These are phyloP conservation scores for Pleuronectes platessa DNA, from an alignment of 2,113 vertebrate genomes.

Conservation along the genomic window DNA sequence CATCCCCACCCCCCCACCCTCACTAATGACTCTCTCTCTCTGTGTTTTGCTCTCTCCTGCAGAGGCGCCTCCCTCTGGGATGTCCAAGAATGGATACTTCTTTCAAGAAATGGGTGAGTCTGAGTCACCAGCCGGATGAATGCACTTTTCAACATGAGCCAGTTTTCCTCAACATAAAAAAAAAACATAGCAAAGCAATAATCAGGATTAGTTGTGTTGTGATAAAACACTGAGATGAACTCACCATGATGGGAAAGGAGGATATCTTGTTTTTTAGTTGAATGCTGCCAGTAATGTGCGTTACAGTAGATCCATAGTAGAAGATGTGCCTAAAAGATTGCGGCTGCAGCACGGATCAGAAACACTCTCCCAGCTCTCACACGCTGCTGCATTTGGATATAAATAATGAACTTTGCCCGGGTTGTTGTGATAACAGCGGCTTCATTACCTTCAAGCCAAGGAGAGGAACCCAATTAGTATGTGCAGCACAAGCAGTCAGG, in stretches of 20 bases:
- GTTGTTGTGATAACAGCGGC: slow-evolving; percentile 66
- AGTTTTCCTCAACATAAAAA: neutral
- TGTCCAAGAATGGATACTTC: slow-evolving; percentile 95
- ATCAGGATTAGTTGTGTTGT: neutral
- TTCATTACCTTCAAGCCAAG: slow-evolving; percentile 71
- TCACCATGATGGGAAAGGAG: neutral
- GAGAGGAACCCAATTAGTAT: slow-evolving; percentile 76
- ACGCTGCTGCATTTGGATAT: slow-evolving; percentile 52
- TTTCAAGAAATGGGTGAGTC: slow-evolving; percentile 94
- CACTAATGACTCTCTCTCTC: neutral
- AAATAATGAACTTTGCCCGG: slow-evolving; percentile 70
- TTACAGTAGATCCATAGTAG: slow-evolving; percentile 15
- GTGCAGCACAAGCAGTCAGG: slow-evolving; percentile 62
- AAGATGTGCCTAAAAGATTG: slow-evolving; percentile 23
- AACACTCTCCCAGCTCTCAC: slow-evolving; percentile 31
- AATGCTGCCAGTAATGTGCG: slow-evolving; percentile 10
- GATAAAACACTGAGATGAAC: neutral
- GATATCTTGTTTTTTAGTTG: neutral
- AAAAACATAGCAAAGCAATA: neutral
- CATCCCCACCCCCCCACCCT: neutral
- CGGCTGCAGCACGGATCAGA: slow-evolving; percentile 25
- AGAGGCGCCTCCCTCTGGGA: slow-evolving; percentile 86
- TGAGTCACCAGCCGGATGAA: slow-evolving; percentile 20
- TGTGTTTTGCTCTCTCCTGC: slow-evolving; percentile 48
- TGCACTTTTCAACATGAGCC: neutral